Base-by-base conservation (phyloP, 92 coral and sea anemone species). In the Actinernus sp. region DNA sequence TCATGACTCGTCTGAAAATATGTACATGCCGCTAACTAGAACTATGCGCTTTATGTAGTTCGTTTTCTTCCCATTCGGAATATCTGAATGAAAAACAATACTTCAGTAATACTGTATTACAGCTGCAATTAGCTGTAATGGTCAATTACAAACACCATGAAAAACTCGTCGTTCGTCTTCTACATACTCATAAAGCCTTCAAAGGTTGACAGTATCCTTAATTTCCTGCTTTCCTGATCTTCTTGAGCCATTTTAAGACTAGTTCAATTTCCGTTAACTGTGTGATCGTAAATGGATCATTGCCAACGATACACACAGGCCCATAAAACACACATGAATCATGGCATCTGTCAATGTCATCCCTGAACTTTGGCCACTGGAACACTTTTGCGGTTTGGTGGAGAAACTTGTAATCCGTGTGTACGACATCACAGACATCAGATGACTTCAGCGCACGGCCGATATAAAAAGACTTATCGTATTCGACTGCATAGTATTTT, bases 401-500 rank as follows among this genome's bases (percentile, higher is more conserved):
- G 6, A 63, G 3, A 41, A 63, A 63, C 49, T 63, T 63, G 37
- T 39, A 38, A 8, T 45, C 18, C 3, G 4, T 21, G 71, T 45
- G 3, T 23, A 20, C 57, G 13, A 23, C n/a, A n/a, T n/a, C n/a
- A n/a, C n/a, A 12, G 39, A 4, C 52, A 14, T 10, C 6, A n/a
- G n/a, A n/a, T 14, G 38, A 30, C 3, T 23, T 19, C 9, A 58
- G 45, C 3, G 58, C 78, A 31, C 78, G 48, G 47, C 85, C 85
- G 59, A 78, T 65, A 71, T 78, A 78, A 71, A 26, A 59, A 16
- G 52, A 10, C 59, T 63, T 58, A 26, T 59, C 55, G 30, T 68
- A 78, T 54, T 78, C 85, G 16, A 78, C 70, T 36, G 85, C 77
- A 68, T 66, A 77, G 44, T 77, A 77, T 14, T 45, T 47, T 4